Evolutionary conservation across 2,113 vertebrate genomes (phyloP), one percentile per base, ranked within the genome.

Genomic region (Amphiprion percula): DNA sequence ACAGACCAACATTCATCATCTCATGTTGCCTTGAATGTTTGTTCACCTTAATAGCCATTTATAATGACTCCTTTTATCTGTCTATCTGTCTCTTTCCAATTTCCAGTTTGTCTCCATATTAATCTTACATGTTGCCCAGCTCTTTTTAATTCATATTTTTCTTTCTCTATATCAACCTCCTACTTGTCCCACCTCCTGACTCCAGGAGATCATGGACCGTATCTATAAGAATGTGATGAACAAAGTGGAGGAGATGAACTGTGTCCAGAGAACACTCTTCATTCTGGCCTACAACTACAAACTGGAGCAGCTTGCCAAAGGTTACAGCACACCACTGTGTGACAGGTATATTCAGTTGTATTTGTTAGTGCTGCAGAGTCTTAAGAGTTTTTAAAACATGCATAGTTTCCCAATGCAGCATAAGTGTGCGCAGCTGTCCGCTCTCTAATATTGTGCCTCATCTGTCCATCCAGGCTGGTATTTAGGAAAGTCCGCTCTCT

Each of bases 221-320:
- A 98, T 99, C 91, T 98, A 98, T 82, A 99, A 99, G 93, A 98
- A 97, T 1, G 96, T 98, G 77, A 98, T 99, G 97, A 94, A 91
- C 73, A 98, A 97, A 87, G 95, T 99, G 21, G 96, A 96, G 84
- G 95, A 96, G 89, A 99, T 99, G 98, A 97, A 90, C 52, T 80
- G 74, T 70, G 88, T 97, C 66, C 97, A 99, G 88, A 83, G 93
- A 49, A 97, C 96, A 49, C 91, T 99, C 0, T 99, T 99, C 91
- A 94, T 95, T 66, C 81, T 99, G 88, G 97, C 98, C 1, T 99
- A 98, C 94, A 98, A 97, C 93, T 99, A 99, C 84, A 99, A 99
- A 88, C 96, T 98, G 96, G 97, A 99, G 33, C 97, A 99, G 93
- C 95, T 99, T 53, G 87, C 93, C 47, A 95, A 95, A 92, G 98